A percentile compares a stretch with the other conserved stretches of the same genome.
Conservation (phyloP, 2,888 invertebrate genomes). For the Monopis laevigella region DNA sequence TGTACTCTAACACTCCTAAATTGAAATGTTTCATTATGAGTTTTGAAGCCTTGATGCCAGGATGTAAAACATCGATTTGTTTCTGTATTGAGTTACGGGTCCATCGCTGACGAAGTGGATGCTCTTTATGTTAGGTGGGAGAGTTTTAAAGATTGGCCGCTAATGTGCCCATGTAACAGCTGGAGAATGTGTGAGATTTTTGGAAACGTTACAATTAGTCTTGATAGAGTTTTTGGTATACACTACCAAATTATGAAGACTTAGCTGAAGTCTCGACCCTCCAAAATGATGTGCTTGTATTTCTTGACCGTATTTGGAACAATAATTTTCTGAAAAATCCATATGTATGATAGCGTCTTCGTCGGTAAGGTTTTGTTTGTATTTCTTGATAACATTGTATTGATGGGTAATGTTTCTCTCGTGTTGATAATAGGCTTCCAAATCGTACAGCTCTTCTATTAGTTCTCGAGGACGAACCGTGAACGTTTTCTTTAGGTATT, state of each 20-base stretch:
- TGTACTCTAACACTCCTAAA: slow-evolving; percentile 16
- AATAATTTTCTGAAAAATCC: slow-evolving; percentile 36
- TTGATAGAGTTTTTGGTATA: slow-evolving; percentile 24
- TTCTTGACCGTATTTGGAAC: slow-evolving; percentile 25
- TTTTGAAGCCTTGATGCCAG: slow-evolving; percentile 28
- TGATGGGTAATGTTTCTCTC: slow-evolving; percentile 21
- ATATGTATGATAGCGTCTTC: slow-evolving; percentile 20
- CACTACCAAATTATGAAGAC: slow-evolving; percentile 33
- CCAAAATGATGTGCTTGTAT: slow-evolving; percentile 35
- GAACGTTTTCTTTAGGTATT: slow-evolving; percentile 22
- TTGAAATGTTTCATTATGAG: slow-evolving; percentile 22
- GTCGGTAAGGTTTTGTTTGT: slow-evolving; percentile 19
- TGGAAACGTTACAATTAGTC: slow-evolving; percentile 24
- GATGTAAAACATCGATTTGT: slow-evolving; percentile 33
- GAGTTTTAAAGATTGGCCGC: slow-evolving; percentile 23
- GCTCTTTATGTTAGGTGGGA: slow-evolving; percentile 18
- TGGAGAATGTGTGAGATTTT: slow-evolving; percentile 28
- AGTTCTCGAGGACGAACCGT: slow-evolving; percentile 21
- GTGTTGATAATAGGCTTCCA: slow-evolving; percentile 21
- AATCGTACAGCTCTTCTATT: slow-evolving; percentile 21
- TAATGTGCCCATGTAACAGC: slow-evolving; percentile 36
- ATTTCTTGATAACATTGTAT: slow-evolving; percentile 15
- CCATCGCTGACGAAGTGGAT: slow-evolving; percentile 34
- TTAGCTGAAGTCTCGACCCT: slow-evolving; percentile 27
- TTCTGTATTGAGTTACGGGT: slow-evolving; percentile 25